Evolutionary conservation across 2,797 vertebrate genomes (phyloP), one percentile per base, ranked within the genome.

Genomic region (Leucoraja ocellata): DNA sequence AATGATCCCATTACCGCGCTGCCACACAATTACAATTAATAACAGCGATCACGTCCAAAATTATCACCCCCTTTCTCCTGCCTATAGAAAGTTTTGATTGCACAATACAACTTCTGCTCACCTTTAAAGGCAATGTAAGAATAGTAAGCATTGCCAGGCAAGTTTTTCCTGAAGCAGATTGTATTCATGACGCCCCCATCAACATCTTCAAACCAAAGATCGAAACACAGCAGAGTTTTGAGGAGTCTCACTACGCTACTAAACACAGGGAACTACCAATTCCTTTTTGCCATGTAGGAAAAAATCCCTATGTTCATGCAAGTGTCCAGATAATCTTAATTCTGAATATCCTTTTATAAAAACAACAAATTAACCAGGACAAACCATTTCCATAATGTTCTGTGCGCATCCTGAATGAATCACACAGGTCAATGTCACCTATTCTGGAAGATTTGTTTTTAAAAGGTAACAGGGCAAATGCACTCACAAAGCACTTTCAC

Each of bases 401-500:
- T 28, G 46, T 91, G 16, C 9, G 46, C 18, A 39, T 73, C 23
- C n/a, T 73, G 65, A 54, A 91, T 54, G 63, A 39, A 65, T 32
- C 6, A n/a, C 28, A 32, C n/a, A 91, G 6, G 36, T 32, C 71
- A 76, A 46, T 7, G 25, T 58, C 39, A 92, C 71, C 46, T 92
- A 76, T 39, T 92, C 68, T 28, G 36, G 68, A 73, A 74, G 39
- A 7, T 92, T 58, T 80, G 46, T 80, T 73, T 74, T 74, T 54
- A 25, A 54, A 76, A 76, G 90, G 74, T 63, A 76, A 76, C 90
- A 92, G 71, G 39, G 71, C 71, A 76, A 92, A 92, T 73, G 90
- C 71, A 92, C 68, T 92, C 90, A 92, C 71, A 74, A 92, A 92
- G 36, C 90, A 92, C 90, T 92, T 91, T 74, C 71, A 92, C 90